These are phyloP conservation scores for Ennomos quercinarius DNA, from an alignment of 2,888 invertebrate genomes.

Conservation along the genomic window DNA sequence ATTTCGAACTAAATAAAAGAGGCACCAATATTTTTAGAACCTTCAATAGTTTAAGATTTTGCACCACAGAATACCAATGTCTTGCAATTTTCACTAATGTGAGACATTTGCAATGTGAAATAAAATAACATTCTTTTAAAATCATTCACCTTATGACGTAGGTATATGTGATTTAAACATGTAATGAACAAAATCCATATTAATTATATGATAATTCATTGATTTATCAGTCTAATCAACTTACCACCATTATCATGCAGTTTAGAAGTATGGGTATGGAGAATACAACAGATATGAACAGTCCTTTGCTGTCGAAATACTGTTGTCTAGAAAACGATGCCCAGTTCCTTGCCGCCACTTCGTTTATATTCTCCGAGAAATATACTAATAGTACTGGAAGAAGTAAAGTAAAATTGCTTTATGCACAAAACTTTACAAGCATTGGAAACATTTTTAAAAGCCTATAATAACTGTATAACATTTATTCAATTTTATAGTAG, in stretches of 20 bases:
- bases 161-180: neutral
- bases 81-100: no score
- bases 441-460: no score
- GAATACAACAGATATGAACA: constrained; percentile 97
- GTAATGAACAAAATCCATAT: constrained; percentile 23
- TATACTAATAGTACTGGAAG: constrained; percentile 93
- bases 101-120: no score
- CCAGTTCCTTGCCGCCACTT: constrained; percentile 95
- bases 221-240: constrained; percentile 65
- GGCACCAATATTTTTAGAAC: no score
- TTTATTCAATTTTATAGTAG: no score
- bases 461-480: no score
- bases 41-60: no score
- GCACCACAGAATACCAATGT: no score
- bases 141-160: neutral
- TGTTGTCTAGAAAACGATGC: constrained; percentile 95
- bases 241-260: constrained; percentile 97
- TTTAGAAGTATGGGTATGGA: constrained; percentile 96
- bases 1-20: no score
- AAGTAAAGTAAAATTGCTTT: constrained; percentile 24
- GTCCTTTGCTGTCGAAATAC: constrained; percentile 96
- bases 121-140: neutral
- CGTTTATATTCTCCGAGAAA: constrained; percentile 96
- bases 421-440: no score
- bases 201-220: constrained; percentile 22